These are phyloP conservation scores for Oscheius sp. DNA, from an alignment of 2,888 invertebrate species.

Conservation along the genomic window DNA sequence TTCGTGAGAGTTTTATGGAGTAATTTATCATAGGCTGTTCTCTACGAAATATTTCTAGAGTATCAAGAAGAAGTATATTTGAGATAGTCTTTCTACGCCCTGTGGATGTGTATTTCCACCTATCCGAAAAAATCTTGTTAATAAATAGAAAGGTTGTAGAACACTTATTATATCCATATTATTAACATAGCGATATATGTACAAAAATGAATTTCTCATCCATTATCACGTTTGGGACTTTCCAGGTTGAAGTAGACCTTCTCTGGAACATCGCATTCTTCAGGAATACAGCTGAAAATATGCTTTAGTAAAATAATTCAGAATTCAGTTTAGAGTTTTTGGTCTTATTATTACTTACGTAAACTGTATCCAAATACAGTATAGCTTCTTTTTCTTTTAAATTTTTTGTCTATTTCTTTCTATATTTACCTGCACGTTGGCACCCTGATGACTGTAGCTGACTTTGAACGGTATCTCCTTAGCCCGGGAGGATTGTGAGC, in stretches of 20 bases:
- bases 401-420: not conserved
- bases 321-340: too few relatives aligned
- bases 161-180: too few relatives aligned
- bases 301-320: not conserved
- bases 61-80: too few relatives aligned
- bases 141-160: too few relatives aligned
- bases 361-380: too few relatives aligned
- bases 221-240: not conserved
- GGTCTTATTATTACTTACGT: too few relatives aligned
- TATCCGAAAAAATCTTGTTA: too few relatives aligned
- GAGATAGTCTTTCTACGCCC: too few relatives aligned
- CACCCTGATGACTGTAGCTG: not conserved
- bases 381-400: not conserved
- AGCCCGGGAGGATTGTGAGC: not conserved
- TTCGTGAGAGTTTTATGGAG: too few relatives aligned
- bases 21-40: too few relatives aligned
- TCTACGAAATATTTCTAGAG: too few relatives aligned
- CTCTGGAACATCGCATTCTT: constrained; percentile 2
- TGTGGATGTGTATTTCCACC: not conserved
- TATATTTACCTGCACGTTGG: not conserved
- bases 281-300: constrained; percentile 13
- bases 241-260: constrained; percentile 9
- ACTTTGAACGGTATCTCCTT: constrained; percentile 17
- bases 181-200: too few relatives aligned
- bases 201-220: not conserved